These are phyloP conservation scores for Paramuricea clavata DNA, from an alignment of 92 coral and sea anemone genomes.

Conservation along the genomic window DNA sequence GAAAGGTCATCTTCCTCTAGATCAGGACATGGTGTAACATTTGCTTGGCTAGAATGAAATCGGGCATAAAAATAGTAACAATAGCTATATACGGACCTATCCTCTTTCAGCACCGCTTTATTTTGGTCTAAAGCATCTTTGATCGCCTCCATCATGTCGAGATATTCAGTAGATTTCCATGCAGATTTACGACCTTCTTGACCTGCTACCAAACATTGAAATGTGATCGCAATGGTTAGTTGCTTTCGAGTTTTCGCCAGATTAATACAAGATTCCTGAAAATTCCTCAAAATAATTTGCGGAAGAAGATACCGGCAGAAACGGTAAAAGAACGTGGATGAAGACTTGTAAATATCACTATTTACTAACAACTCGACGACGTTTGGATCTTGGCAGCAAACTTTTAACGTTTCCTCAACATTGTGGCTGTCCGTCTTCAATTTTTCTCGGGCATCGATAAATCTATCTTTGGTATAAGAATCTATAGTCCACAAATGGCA, in stretches of 20 bases:
- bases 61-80: slow-evolving; percentile 12
- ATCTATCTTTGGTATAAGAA: not conserved
- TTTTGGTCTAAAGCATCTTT: not conserved
- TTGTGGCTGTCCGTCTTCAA: slow-evolving; percentile 14
- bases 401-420: not conserved
- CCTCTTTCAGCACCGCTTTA: not conserved
- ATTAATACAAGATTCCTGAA: not conserved
- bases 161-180: not conserved
- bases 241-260: not conserved
- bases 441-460: not conserved
- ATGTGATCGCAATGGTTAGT: not conserved
- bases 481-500: slow-evolving; percentile 1
- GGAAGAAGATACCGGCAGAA: not conserved
- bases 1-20: not conserved
- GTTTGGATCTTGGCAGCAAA: not conserved
- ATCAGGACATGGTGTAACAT: not conserved
- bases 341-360: slow-evolving; percentile 26
- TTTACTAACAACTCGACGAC: not conserved
- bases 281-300: not conserved
- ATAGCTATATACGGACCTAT: not conserved
- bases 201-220: slow-evolving; percentile 1
- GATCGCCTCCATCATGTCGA: not conserved
- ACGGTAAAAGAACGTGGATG: slow-evolving; percentile 23
- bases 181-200: not conserved
- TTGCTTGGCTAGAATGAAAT: not conserved